These are phyloP conservation scores for Craseonycteris thonglongyai DNA, from an alignment of 2,113 vertebrate genomes.

Conservation along the genomic window DNA sequence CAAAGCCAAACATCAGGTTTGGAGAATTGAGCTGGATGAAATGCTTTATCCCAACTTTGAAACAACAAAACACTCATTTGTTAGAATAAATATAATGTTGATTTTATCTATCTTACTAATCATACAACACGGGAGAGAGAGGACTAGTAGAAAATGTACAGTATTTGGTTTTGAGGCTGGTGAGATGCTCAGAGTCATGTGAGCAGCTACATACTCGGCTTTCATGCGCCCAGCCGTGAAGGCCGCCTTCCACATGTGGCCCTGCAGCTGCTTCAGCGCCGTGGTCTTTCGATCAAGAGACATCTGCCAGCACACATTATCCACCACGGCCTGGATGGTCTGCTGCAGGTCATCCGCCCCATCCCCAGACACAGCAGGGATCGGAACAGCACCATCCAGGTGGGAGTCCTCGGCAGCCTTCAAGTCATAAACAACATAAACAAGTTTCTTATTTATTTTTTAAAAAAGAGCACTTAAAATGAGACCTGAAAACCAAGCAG, in stretches of 20 bases:
- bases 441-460: not conserved
- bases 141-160: not conserved
- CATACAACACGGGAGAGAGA: not conserved
- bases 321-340: slow-evolving; percentile 89
- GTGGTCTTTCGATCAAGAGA: slow-evolving; percentile 94
- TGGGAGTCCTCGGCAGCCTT: slow-evolving; percentile 92
- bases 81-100: not conserved
- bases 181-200: not conserved
- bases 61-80: not conserved
- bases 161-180: not conserved
- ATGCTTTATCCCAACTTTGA: not conserved
- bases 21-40: not conserved
- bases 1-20: not conserved
- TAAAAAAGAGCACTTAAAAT: not conserved
- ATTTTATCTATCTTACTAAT: not conserved
- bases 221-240: slow-evolving; percentile 90
- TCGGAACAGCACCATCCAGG: slow-evolving; percentile 85
- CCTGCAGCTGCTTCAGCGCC: slow-evolving; percentile 94
- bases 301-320: slow-evolving; percentile 96
- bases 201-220: slow-evolving; percentile 90
- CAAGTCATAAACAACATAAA: slow-evolving; percentile 10
- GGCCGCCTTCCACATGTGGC: slow-evolving; percentile 95
- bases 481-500: not conserved
- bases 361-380: slow-evolving; percentile 85
- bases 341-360: slow-evolving; percentile 86